A percentile compares a stretch with the other conserved stretches of the same genome.
Evolutionary conservation across 2,888 invertebrate species (phyloP).

Genomic region (Tetrapedia diversipes): DNA sequence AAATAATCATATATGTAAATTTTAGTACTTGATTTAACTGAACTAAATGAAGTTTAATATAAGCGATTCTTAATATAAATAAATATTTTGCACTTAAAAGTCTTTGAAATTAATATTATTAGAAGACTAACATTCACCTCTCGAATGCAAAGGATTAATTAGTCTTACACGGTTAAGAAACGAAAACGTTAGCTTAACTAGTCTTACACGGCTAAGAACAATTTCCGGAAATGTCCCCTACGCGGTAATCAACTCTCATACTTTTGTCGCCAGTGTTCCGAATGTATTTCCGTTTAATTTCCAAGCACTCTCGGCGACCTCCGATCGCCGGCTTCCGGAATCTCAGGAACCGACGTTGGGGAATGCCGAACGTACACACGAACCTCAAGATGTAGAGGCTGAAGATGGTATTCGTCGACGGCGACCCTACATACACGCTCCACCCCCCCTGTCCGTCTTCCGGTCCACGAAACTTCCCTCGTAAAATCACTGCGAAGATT

Average conservation of each 20-base stretch:
- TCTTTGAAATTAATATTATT: no score
- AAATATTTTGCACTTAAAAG: no score
- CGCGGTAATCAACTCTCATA: slow-evolving; percentile 27
- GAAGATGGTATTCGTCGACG: slow-evolving; percentile 38
- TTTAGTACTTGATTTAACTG: no score
- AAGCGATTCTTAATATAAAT: no score
- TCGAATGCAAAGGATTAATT: no score
- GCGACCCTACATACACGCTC: slow-evolving; percentile 9
- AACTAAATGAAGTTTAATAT: no score
- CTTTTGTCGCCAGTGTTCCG: slow-evolving; percentile 16
- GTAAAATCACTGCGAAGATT: slow-evolving; percentile 76
- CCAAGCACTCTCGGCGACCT: slow-evolving; percentile 45
- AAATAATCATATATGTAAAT: no score
- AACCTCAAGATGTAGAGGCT: slow-evolving; percentile 18
- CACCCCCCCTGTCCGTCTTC: no score
- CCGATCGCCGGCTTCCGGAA: slow-evolving; percentile 44
- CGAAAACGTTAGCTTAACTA: no score
- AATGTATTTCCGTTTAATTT: slow-evolving; percentile 60
- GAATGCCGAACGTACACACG: slow-evolving; percentile 55
- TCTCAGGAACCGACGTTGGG: slow-evolving; percentile 57
- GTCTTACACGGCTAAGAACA: background rate
- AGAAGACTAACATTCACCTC: no score
- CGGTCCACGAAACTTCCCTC: slow-evolving; percentile 71
- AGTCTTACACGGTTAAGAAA: no score
- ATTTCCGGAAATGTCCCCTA: background rate